These are phyloP conservation scores for Leucophenga varia DNA, from an alignment of 1,140 invertebrate species.

Conservation along the genomic window DNA sequence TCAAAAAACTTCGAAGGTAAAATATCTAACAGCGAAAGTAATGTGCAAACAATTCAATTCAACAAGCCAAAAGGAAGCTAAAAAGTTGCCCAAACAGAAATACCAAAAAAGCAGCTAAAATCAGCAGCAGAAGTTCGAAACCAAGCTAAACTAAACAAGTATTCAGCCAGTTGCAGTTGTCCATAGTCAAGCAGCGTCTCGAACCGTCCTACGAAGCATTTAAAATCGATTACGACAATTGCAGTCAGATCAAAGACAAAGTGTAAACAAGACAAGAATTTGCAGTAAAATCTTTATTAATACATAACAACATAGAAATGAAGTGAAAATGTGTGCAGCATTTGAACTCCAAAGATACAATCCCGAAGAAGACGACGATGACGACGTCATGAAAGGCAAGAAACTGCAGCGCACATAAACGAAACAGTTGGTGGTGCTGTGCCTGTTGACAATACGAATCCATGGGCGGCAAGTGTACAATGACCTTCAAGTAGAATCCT, in stretches of 20 bases:
- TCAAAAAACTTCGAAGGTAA: too few relatives aligned
- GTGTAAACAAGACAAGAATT: not conserved
- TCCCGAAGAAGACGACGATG: slow-evolving; percentile 9
- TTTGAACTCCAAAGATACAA: slow-evolving; percentile 40
- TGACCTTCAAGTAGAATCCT: slow-evolving; percentile 31
- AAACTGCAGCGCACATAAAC: slow-evolving; percentile 19
- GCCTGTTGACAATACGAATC: slow-evolving; percentile 33
- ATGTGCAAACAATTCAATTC: too few relatives aligned
- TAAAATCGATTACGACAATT: slow-evolving; percentile 47
- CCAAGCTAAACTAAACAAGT: too few relatives aligned
- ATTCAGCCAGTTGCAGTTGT: too few relatives aligned
- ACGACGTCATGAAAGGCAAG: slow-evolving; percentile 1
- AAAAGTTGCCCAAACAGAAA: slow-evolving; percentile 29
- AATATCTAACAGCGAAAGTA: slow-evolving; percentile 21
- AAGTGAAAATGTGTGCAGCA: slow-evolving; percentile 30
- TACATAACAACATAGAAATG: slow-evolving; percentile 7
- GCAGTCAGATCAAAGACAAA: slow-evolving; percentile 31
- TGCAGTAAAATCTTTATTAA: not conserved
- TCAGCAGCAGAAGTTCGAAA: slow-evolving; percentile 19
- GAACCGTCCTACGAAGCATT: slow-evolving; percentile 43
- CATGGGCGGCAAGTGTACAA: slow-evolving; percentile 40
- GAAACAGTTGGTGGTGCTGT: slow-evolving; percentile 41
- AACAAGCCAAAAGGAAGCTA: slow-evolving; percentile 49
- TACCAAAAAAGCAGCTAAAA: slow-evolving; percentile 1
- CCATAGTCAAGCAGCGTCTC: not conserved